phyloP scores from a whole-genome alignment of 2,888 invertebrate genomes.

The Mimas tiliae region DNA sequence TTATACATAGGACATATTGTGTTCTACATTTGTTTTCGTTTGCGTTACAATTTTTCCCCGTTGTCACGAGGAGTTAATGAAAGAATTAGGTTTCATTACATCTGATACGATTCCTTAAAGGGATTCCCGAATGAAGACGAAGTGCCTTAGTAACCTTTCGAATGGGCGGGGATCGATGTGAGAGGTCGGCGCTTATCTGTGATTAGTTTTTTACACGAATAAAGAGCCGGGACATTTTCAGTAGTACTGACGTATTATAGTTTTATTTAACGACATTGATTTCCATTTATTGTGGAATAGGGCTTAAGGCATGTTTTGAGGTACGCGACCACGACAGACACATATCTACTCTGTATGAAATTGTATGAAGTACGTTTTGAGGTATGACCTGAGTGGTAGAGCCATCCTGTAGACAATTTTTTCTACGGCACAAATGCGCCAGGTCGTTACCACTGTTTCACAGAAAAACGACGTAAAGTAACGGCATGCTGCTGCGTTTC shows the following conservation, averaged over 20 bases:
- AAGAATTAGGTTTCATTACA: constrained; percentile 85
- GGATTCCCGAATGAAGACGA: constrained; percentile 81
- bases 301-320: too few species aligned
- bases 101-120: constrained; percentile 83
- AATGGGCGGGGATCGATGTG: constrained; percentile 68
- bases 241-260: not conserved
- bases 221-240: constrained; percentile 49
- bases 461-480: too few species aligned
- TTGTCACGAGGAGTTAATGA: constrained; percentile 83
- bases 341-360: too few species aligned
- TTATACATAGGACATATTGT: constrained; percentile 24
- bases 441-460: too few species aligned
- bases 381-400: too few species aligned
- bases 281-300: not conserved
- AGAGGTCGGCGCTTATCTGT: constrained; percentile 68
- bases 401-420: too few species aligned
- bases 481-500: too few species aligned
- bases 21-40: constrained; percentile 68
- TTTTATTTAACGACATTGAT: constrained; percentile 13
- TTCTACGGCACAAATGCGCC: too few species aligned
- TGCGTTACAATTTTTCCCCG: constrained; percentile 73
- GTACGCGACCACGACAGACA: too few species aligned
- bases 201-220: constrained; percentile 74
- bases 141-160: constrained; percentile 77
- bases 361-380: too few species aligned